Evolutionary conservation across 1,140 invertebrate species (phyloP), one percentile per base, ranked within the genome.

Genomic region (Zaprionus capensis): DNA sequence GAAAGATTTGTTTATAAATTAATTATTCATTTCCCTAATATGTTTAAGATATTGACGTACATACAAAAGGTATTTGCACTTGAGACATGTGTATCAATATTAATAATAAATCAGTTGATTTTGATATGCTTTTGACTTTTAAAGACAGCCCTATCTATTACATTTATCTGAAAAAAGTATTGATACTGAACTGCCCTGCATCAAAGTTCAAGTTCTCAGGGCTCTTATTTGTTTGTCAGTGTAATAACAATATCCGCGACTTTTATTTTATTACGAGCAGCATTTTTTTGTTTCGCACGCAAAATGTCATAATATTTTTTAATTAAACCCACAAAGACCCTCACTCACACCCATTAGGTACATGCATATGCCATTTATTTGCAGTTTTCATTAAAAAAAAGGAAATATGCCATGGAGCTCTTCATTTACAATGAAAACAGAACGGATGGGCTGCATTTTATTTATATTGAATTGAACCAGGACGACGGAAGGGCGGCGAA

Each of bases 281-380:
- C 24, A 55, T 28, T 53, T 59, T 57, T 70, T 58, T 20, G 46
- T n/a, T 31, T 58, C 31, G 24, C 20, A 26, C 41, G 15, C 55
- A 67, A 67, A 73, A 53, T 73, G 76, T 78, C 72, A 75, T 70
- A 78, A 62, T 78, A 70, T 75, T 78, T 78, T 78, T 78, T 75
- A 78, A 78, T 78, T 75, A 70, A 75, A 64, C 59, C 64, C 61
- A 64, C 46, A 51, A 51, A 24, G 3, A 51, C 22, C 1, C 46
- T 11, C 12, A 12, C 20, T 11, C 22, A 24, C 22, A 22, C 20
- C 20, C n/a, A 2, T 46, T 17, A 24, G 17, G 11, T 51, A 14
- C 22, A 22, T 70, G 58, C 66, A 62, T 66, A 62, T 71, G 61
- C 44, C 59, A 78, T 74, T 75, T 78, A 61, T 78, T 76, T 75